Conservation (phyloP, 1,140 invertebrate species). For the Sminthurinus signatus region DNA sequence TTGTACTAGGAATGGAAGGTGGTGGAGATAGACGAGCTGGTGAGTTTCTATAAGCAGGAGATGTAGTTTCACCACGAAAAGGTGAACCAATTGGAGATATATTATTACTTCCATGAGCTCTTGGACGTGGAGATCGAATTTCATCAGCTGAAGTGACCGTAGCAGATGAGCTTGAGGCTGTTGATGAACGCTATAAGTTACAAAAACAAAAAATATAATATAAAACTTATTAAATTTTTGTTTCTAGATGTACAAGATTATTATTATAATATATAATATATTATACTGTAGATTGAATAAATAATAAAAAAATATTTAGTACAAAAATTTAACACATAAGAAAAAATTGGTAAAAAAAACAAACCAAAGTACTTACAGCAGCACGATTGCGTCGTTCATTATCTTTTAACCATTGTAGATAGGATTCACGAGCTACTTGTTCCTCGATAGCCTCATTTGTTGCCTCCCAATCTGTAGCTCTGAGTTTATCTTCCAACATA, state of each 20-base stretch:
- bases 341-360: not conserved
- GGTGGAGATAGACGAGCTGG: conserved; percentile 37
- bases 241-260: no score
- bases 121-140: conserved; percentile 34
- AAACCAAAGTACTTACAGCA: conserved; percentile 41
- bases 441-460: conserved; percentile 88
- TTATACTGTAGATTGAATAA: not conserved
- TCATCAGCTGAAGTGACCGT: conserved; percentile 34
- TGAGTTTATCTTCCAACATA: conserved; percentile 88
- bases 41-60: conserved; percentile 33
- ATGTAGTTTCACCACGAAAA: conserved; percentile 25
- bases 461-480: conserved; percentile 87
- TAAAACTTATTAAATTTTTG: no score
- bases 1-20: conserved; percentile 36
- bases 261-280: no score
- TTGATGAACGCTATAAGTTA: conserved; percentile 30
- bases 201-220: no score
- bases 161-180: conserved; percentile 37
- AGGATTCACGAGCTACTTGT: conserved; percentile 81
- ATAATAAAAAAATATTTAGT: not conserved
- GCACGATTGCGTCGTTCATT: conserved; percentile 57
- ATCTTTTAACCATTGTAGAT: conserved; percentile 75
- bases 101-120: conserved; percentile 28
- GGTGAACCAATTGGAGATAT: conserved; percentile 39
- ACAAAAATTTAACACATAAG: not conserved